Evolutionary conservation across 1,140 invertebrate species (phyloP), one percentile per base, ranked within the genome.

Genomic region (Nixonia krombeini): DNA sequence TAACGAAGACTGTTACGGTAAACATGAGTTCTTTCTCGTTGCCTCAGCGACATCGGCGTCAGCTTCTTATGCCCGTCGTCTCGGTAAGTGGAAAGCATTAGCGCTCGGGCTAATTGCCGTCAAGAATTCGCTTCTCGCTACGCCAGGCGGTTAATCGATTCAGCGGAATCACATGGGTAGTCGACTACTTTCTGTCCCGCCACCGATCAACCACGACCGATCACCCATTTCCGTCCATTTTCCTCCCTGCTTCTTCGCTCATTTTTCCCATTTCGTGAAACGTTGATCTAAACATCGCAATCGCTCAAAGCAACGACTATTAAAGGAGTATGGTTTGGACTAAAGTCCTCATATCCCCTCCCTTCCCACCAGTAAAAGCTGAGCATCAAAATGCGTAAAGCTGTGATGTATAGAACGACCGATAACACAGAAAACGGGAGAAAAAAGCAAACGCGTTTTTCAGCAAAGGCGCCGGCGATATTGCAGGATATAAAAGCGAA

Each of bases 61-160:
- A 59, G 58, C 56, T 75, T 78, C 75, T 77, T 72, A 63, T 42
- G 13, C 50, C 47, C 25, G 33, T 35, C 23, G 46, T 47, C 52
- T 47, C 61, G 57, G 37, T 75, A 73, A 76, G 64, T 55, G 67
- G 77, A 75, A 79, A 70, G 70, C 72, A 79, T 80, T 79, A 74
- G 53, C 65, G 72, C 70, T 74, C 44, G 26, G 50, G 70, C 74
- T 82, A 82, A 82, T 82, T 82, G 74, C 73, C 67, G 66, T 53
- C 62, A 73, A 74, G 75, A 75, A 79, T 79, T 76, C 41, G 49
- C 51, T 59, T 72, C 68, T 35, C 68, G 51, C 55, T 70, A 67
- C 56, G 57, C 50, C 64, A 59, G 29, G 16, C 13, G 40, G 68
- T 72, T 77, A 78, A 80, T 78, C 70, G 70, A 75, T 80, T 81